phyloP scores from a whole-genome alignment of 2,113 vertebrate genomes.

The Salvator merianae region DNA sequence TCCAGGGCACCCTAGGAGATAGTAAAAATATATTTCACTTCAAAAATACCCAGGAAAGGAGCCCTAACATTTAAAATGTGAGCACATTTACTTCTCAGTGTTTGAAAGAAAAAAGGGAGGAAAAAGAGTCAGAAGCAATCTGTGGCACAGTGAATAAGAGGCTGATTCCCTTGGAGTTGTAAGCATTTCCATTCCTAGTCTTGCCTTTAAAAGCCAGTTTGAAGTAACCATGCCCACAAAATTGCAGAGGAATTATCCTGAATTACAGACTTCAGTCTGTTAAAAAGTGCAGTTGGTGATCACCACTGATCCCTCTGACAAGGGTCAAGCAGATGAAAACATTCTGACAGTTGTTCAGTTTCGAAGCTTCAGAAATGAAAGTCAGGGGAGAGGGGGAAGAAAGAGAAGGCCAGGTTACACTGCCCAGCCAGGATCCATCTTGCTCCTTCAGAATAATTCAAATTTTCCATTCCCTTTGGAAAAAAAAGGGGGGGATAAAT shows the following conservation, averaged over 20 bases:
- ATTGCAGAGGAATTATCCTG: conserved; percentile 82
- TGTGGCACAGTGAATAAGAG: conserved; percentile 50
- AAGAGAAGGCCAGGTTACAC: conserved; percentile 14
- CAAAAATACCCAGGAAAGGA: conserved; percentile 57
- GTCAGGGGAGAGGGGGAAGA: conserved; percentile 8
- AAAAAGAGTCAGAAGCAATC: conserved; percentile 51
- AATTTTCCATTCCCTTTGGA: neutral
- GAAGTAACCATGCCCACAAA: conserved; percentile 70
- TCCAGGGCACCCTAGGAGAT: conserved; percentile 57
- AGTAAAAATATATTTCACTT: conserved; percentile 66
- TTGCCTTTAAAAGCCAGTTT: conserved; percentile 68
- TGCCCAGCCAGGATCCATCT: conserved; percentile 36
- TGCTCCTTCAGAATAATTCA: conserved; percentile 30
- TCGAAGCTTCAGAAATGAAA: conserved; percentile 51
- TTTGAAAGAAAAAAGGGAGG: conserved; percentile 32
- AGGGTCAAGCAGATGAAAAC: conserved; percentile 74
- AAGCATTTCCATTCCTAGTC: conserved; percentile 52
- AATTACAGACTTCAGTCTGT: conserved; percentile 77
- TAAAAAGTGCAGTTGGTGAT: conserved; percentile 74
- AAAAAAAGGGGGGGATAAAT: conserved; percentile 49
- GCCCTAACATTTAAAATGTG: conserved; percentile 48
- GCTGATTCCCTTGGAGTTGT: conserved; percentile 57
- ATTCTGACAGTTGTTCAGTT: conserved; percentile 68
- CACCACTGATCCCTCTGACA: conserved; percentile 75
- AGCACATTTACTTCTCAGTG: conserved; percentile 31